These are phyloP conservation scores for Phoxinus dragarum DNA, from an alignment of 2,797 vertebrate genomes.

Conservation along the genomic window DNA sequence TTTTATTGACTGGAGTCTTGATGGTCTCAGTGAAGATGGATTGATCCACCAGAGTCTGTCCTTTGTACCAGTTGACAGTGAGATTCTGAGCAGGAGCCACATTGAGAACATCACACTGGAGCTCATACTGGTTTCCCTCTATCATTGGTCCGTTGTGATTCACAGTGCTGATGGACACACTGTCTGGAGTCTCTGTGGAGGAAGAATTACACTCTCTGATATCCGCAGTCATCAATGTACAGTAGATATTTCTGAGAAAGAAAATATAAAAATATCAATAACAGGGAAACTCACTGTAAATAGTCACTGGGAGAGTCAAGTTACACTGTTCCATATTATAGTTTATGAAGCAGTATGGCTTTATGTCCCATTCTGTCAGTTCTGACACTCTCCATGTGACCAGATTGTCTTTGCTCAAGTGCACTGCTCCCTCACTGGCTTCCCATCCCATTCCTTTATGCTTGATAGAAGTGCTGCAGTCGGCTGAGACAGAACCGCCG, in stretches of 20 bases:
- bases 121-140: constrained; percentile 20
- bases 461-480: fast-evolving
- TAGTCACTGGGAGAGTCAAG: not conserved
- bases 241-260: not conserved
- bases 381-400: constrained; percentile 47
- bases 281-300: constrained; percentile 60
- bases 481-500: fast-evolving
- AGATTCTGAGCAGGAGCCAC: constrained; percentile 69
- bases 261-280: not conserved
- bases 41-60: fast-evolving
- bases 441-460: constrained; percentile 49
- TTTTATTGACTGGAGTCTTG: fast-evolving
- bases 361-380: constrained; percentile 14
- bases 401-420: fast-evolving
- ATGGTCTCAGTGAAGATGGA: fast-evolving
- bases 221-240: not conserved
- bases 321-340: fast-evolving
- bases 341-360: constrained; percentile 25
- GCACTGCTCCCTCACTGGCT: not conserved
- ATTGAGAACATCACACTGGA: constrained; percentile 66
- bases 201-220: constrained; percentile 24
- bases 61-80: constrained; percentile 65
- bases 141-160: constrained; percentile 7
- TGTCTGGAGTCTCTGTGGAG: constrained; percentile 69
- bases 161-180: constrained; percentile 57